Base-by-base conservation (phyloP, 1,140 invertebrate species). In the Leptinotarsa lineolata region DNA sequence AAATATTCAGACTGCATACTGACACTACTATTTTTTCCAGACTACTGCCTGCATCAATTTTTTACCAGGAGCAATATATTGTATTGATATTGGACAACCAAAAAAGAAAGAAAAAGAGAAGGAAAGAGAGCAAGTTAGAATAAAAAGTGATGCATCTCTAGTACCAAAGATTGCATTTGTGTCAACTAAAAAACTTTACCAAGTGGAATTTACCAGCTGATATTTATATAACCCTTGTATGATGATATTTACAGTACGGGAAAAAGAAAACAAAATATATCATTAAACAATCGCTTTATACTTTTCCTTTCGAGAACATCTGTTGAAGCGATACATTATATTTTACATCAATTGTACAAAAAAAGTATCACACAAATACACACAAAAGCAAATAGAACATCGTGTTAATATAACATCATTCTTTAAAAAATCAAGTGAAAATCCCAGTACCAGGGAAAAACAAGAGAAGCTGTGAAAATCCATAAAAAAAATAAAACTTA, bases 291-390 rank as follows among this genome's bases (percentile, higher is more conserved):
- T 78, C 77, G 77, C 76, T 81, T 76, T 76, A 75, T 77, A 75
- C 77, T 77, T 73, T 78, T 48, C 60, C 44, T 58, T 30, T 59
- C 60, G 73, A 73, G 72, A 79, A 79, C 74, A 79, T 74, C 74
- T 78, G 16, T 72, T 76, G 75, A 80, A 81, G 77, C 79, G 73
- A 77, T 81, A 81, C 79, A 77, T 79, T 73, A 80, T 79, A 76
- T 75, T 82, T 81, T 79, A 81, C 77, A 79, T 65, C 79, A 81
- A 83, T 83, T 76, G 80, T 83, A 83, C 81, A 83, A 83, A 83
- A 83, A 80, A 80, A 80, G 80, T 83, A 83, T 83, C 82, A 83
- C 82, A 83, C 81, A 81, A 78, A 80, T 82, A 81, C 80, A 81
- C 79, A 82, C 81, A 78, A 81, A 81, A 81, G 80, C 80, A 79